These are phyloP conservation scores for Erithacus rubecula DNA, from an alignment of 2,797 vertebrate species.

Conservation along the genomic window DNA sequence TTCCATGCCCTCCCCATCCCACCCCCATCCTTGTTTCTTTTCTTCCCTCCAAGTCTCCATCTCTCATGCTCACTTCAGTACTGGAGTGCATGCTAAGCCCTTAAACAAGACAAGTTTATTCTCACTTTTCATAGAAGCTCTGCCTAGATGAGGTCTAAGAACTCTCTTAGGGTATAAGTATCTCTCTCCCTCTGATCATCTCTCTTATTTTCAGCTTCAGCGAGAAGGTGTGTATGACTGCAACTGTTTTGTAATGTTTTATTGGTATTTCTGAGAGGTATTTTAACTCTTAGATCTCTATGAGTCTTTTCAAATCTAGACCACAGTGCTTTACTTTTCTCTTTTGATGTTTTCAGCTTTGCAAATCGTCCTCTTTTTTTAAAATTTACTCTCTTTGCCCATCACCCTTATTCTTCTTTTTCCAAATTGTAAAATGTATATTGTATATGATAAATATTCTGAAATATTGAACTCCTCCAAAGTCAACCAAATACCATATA, in stretches of 20 bases:
- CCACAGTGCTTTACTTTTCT: neutral
- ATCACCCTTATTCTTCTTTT: neutral
- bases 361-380: neutral
- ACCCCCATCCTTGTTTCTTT: neutral
- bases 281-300: neutral
- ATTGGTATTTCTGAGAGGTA: neutral
- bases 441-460: neutral
- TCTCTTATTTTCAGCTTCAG: slow-evolving; percentile 19
- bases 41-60: neutral
- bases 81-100: neutral
- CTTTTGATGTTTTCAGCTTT: neutral
- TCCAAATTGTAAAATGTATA: neutral
- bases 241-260: neutral
- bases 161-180: neutral
- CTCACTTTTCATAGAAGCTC: neutral
- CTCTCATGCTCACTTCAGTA: neutral
- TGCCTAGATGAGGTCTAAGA: neutral
- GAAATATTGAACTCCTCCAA: neutral
- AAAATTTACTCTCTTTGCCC: neutral
- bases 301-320: neutral
- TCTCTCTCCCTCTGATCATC: neutral
- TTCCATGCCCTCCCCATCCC: neutral
- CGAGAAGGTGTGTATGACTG: neutral
- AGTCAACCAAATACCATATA: neutral
- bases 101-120: neutral